phyloP scores from a whole-genome alignment of 2,888 invertebrate species.

The Zeuzera pyrina region DNA sequence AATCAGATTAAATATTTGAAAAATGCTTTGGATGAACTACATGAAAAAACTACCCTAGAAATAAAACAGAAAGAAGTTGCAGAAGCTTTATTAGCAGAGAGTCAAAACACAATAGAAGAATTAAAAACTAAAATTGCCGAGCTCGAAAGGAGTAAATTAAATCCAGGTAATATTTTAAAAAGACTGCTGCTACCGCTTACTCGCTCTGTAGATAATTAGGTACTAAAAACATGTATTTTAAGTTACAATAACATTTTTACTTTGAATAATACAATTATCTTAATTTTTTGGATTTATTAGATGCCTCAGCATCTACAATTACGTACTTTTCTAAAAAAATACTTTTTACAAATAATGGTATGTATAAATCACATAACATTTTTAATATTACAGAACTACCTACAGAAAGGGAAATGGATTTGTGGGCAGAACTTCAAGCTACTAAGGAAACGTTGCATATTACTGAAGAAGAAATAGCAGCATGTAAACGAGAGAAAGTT shows the following conservation, averaged over 20 bases:
- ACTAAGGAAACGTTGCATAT: conserved; percentile 54
- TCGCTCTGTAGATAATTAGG: not conserved
- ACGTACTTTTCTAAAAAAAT: too few relatives aligned
- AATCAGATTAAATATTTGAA: conserved; percentile 40
- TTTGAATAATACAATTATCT: too few relatives aligned
- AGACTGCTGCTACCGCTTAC: too few relatives aligned
- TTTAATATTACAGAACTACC: conserved; percentile 38
- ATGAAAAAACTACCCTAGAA: conserved; percentile 27
- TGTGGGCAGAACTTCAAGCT: conserved; percentile 57
- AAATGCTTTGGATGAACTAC: conserved; percentile 33
- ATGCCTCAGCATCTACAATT: too few relatives aligned
- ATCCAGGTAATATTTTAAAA: conserved; percentile 37
- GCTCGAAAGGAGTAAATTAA: conserved; percentile 42
- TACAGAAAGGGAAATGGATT: conserved; percentile 56
- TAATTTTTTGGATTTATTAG: too few relatives aligned
- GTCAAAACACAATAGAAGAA: conserved; percentile 33
- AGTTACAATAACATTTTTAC: not conserved
- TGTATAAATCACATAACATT: too few relatives aligned
- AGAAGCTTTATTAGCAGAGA: conserved; percentile 30
- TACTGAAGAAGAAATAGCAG: conserved; percentile 52
- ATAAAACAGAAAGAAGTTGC: conserved; percentile 29
- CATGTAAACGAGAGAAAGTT: conserved; percentile 54
- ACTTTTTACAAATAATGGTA: too few relatives aligned
- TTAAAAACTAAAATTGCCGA: conserved; percentile 42
- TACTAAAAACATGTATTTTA: too few relatives aligned